phyloP scores from a whole-genome alignment of 1,140 invertebrate genomes.

The Brachionus angularis region DNA sequence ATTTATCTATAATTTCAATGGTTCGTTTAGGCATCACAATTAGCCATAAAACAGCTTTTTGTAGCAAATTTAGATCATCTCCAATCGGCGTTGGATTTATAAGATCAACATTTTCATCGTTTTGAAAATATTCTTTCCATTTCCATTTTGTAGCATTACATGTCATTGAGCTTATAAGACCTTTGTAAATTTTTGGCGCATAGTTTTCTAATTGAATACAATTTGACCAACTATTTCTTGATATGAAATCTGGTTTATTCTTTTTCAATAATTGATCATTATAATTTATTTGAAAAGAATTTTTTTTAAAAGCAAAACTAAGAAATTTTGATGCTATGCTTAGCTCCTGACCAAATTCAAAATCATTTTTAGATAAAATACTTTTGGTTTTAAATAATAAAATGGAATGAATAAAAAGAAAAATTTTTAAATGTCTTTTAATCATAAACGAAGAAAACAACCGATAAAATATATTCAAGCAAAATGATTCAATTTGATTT shows the following conservation, averaged over 20 bases:
- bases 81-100: constrained; percentile 4
- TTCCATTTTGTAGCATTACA: constrained; percentile 5
- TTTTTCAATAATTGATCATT: no score
- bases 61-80: background rate
- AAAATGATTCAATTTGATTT: constrained; percentile 24
- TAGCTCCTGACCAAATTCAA: background rate
- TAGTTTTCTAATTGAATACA: background rate
- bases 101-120: constrained; percentile 1
- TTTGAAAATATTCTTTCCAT: constrained; percentile 31
- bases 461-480: background rate
- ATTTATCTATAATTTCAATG: background rate
- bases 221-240: no score
- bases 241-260: no score
- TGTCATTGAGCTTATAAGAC: background rate
- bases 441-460: background rate
- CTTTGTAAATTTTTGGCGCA: background rate
- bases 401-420: constrained; percentile 40
- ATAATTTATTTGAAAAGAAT: no score
- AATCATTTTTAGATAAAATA: background rate
- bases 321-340: background rate
- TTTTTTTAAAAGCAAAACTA: no score
- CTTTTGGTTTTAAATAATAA: background rate
- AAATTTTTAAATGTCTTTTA: constrained; percentile 1
- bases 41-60: constrained; percentile 5
- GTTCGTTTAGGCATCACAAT: background rate